phyloP scores from a whole-genome alignment of 2,113 vertebrate species.

The Mesocricetus auratus region DNA sequence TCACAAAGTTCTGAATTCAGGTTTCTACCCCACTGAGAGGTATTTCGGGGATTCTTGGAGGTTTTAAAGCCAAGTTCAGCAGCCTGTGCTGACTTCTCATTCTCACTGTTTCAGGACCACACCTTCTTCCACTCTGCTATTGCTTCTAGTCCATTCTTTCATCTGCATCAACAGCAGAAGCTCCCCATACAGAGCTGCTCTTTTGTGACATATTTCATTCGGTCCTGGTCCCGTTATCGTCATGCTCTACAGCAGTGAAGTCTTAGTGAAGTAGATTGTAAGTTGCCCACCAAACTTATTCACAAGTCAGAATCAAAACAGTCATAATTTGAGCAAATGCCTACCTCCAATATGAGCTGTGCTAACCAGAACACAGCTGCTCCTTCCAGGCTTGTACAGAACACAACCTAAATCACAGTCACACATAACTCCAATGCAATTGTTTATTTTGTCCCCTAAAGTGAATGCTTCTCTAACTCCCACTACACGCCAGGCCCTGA shows the following conservation, averaged over 20 bases:
- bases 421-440: neutral
- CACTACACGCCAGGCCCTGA: neutral
- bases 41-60: neutral
- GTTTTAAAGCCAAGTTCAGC: neutral
- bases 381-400: neutral
- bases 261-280: neutral
- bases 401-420: neutral
- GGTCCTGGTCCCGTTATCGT: neutral
- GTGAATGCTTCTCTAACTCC: neutral
- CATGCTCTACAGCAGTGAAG: neutral
- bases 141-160: neutral
- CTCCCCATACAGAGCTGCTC: neutral
- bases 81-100: neutral
- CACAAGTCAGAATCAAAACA: neutral
- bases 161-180: neutral
- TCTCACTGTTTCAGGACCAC: neutral
- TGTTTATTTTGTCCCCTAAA: constrained; percentile 24
- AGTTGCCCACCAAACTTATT: neutral
- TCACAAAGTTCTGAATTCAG: neutral
- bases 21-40: neutral
- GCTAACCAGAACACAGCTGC: neutral
- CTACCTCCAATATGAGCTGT: neutral
- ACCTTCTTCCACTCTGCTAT: neutral
- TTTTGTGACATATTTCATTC: neutral
- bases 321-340: neutral